Evolutionary conservation across 1,140 invertebrate species (phyloP), one percentile per base, ranked within the genome.

Genomic region (Trichogramma pretiosum): DNA sequence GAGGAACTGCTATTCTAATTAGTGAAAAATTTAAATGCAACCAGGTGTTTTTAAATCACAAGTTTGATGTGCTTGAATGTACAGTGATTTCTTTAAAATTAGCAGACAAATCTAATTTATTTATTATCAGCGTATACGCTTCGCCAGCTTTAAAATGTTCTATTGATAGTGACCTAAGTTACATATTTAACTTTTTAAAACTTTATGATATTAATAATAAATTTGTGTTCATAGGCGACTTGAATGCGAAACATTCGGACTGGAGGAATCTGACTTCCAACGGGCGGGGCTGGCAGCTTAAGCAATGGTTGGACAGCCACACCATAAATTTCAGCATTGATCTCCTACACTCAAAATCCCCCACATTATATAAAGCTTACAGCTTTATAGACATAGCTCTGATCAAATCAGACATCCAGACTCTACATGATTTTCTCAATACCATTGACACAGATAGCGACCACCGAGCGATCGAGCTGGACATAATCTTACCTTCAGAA

Each of bases 1-100:
- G 54, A 1, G 56, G 56, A 1, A 56, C 51, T 2, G 58, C 53
- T 4, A 40, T 60, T 1, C 14, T 60, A 11, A 50, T 56, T 3
- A 55, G 41, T 40, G 51, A 41, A 13, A 30, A 36, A 5, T 17
- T 50, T n/a, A 36, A 37, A 42, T 52, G 39, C 14, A 30, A 47
- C 38, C n/a, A 16, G 17, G 43, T 23, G 43, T 19, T 14, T 0
- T n/a, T 48, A 2, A 43, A 36, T 8, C 18, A 16, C 24, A 52
- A 17, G 7, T 24, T 35, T 17, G 28, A 32, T 14, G 10, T 22
- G 9, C 2, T 57, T 3, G 48, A 57, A 46, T 14, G 26, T 3
- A 48, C 46, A 3, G 28, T 49, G 5, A 41, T 53, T 2, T 37
- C 53, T 36, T 16, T 50, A 14, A 42, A 46, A 30, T 1, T 53